Evolutionary conservation across 53 echinoderm and acorn worm species (phyloP), one percentile per base, ranked within the genome.

Genomic region (Zoroaster sp.): DNA sequence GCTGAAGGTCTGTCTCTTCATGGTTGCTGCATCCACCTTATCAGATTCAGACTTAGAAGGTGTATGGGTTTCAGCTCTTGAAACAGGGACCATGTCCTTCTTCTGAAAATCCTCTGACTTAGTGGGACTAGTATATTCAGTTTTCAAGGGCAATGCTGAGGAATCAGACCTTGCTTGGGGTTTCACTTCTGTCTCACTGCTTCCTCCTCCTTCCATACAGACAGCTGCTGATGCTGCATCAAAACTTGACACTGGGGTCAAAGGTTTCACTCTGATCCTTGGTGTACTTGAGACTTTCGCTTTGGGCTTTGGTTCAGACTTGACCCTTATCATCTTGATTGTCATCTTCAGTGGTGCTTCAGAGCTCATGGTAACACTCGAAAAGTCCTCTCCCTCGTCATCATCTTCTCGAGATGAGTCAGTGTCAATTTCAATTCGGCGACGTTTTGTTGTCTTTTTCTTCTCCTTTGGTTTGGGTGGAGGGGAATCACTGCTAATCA

Each of bases 281-380:
- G 94, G 87, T 54, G 91, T 88, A 38, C 88, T 76, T 34, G 89
- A 35, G 9, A 69, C 79, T 63, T 93, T 94, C 34, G 83, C 34
- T 88, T 92, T 96, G 35, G 81, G 76, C 66, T 94, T 94, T 35
- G 92, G 87, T 34, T 94, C 90, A 17, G 92, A 87, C 68, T 92
- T 90, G 70, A 83, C 76, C 6, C 90, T 85, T 10, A 87, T 76
- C 38, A 91, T 86, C 70, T 94, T 94, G 74, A 96, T 87, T 32
- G 93, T 96, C 92, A 96, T 94, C 72, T 94, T 94, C 42, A 94
- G 63, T 3, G 96, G 96, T 66, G 92, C 90, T 89, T 92, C 94
- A 34, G 76, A 80, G 66, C 89, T 90, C 88, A 89, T 77, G 5
- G 91, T 85, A 14, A 88, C 86, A 47, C 92, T 96, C 40, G 90